These are phyloP conservation scores for Cerastis rubricosa DNA, from an alignment of 2,888 invertebrate genomes.

Conservation along the genomic window DNA sequence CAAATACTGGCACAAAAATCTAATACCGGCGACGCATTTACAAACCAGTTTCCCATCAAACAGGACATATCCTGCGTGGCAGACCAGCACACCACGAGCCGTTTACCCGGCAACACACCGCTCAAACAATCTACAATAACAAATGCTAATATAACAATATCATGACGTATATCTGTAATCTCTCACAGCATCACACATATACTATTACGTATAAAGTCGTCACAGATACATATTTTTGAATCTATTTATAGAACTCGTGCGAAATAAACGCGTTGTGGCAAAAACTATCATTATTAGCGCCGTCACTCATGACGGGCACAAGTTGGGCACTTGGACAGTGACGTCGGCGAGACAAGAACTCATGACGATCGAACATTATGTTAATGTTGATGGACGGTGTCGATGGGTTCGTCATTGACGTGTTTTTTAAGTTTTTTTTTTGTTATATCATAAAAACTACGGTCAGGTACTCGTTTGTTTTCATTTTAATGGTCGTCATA, in stretches of 20 bases:
- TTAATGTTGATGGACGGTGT: background rate
- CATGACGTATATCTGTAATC: slow-evolving; percentile 31
- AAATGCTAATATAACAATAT: slow-evolving; percentile 12
- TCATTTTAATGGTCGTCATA: background rate
- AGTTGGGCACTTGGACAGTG: background rate
- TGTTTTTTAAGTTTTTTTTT: slow-evolving; percentile 13
- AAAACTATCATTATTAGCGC: background rate
- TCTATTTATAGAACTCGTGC: slow-evolving; percentile 44
- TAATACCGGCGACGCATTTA: background rate
- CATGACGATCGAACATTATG: slow-evolving; percentile 2
- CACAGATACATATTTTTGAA: background rate
- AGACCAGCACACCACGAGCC: background rate
- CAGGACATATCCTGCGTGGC: slow-evolving; percentile 3
- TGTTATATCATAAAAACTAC: background rate
- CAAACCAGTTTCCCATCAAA: slow-evolving; percentile 34
- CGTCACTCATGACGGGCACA: slow-evolving; percentile 19
- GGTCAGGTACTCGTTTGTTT: background rate
- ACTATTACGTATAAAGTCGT: slow-evolving; percentile 28
- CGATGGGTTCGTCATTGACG: background rate
- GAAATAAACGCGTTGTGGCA: slow-evolving; percentile 26
- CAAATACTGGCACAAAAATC: background rate
- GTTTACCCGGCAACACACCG: background rate
- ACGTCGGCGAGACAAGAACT: slow-evolving; percentile 3
- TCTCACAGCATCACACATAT: background rate
- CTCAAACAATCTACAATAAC: slow-evolving; percentile 12